Evolutionary conservation across 2,797 vertebrate species (phyloP).

Genomic region (Nothura maculosa): DNA sequence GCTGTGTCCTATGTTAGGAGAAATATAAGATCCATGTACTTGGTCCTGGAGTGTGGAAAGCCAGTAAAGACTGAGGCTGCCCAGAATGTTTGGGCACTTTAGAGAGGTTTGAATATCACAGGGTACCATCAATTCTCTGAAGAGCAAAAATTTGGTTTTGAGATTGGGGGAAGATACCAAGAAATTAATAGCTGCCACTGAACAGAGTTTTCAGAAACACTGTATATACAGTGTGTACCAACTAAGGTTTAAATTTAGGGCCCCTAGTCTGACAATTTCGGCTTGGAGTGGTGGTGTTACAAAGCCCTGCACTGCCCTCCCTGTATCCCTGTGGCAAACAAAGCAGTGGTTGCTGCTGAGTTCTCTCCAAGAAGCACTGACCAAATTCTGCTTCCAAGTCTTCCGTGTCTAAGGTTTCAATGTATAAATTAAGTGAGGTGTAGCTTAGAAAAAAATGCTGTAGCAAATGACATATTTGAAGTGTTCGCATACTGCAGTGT

Average conservation of each 20-base stretch:
- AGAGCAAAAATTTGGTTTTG: background rate
- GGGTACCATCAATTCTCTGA: background rate
- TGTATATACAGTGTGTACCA: background rate
- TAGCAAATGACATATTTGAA: background rate
- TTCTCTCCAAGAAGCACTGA: background rate
- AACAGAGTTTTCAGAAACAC: background rate
- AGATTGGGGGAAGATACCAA: no score
- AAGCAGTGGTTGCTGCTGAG: no score
- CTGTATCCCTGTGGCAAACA: background rate
- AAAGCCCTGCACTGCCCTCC: background rate
- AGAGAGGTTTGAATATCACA: background rate
- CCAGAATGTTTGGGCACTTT: background rate
- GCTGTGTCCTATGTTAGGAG: background rate
- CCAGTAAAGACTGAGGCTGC: background rate
- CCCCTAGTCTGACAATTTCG: background rate
- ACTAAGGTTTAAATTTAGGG: background rate
- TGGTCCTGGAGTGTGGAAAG: background rate
- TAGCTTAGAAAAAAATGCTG: background rate
- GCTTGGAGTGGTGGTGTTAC: fast-evolving
- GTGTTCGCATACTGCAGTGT: background rate
- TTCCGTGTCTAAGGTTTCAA: background rate
- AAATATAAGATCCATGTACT: background rate
- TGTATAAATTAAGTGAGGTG: background rate
- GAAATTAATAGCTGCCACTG: background rate
- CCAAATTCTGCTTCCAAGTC: background rate